These are phyloP conservation scores for Petrolisthes cinctipes DNA, from an alignment of 2,888 invertebrate species.

Conservation along the genomic window DNA sequence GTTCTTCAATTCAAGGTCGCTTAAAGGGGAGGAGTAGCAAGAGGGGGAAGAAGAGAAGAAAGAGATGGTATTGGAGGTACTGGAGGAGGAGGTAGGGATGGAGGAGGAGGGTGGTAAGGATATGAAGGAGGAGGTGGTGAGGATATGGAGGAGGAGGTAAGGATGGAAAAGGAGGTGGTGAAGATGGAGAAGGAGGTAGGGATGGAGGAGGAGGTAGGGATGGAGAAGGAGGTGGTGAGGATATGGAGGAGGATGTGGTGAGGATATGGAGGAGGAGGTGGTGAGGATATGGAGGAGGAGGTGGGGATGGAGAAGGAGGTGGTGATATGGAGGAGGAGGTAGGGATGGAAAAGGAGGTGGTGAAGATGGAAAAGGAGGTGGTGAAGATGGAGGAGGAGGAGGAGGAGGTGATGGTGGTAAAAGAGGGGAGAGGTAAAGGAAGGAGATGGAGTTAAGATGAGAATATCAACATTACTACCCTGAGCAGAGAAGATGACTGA, in stretches of 20 bases:
- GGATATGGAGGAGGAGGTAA: not conserved
- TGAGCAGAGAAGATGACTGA: no score
- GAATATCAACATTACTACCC: no score
- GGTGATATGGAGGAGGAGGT: not conserved
- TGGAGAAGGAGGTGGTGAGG: not conserved
- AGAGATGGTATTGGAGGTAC: not conserved
- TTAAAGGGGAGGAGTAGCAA: not conserved
- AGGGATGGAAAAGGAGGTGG: not conserved
- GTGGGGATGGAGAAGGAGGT: conserved; percentile 22
- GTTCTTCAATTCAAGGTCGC: not conserved
- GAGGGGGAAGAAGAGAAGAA: not conserved
- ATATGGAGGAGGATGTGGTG: not conserved
- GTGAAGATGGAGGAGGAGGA: not conserved
- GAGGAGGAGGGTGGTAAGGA: not conserved
- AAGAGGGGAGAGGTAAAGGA: conserved; percentile 2
- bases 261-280: not conserved
- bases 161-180: not conserved
- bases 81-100: no score
- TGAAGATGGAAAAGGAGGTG: not conserved
- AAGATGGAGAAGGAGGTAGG: not conserved
- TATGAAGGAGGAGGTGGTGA: not conserved
- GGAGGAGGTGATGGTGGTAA: not conserved
- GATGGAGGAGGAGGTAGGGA: not conserved
- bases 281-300: conserved; percentile 14
- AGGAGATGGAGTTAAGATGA: not conserved